Evolutionary conservation across 2,888 invertebrate genomes (phyloP), one percentile per base, ranked within the genome.

Genomic region (Stenodera caucasica): DNA sequence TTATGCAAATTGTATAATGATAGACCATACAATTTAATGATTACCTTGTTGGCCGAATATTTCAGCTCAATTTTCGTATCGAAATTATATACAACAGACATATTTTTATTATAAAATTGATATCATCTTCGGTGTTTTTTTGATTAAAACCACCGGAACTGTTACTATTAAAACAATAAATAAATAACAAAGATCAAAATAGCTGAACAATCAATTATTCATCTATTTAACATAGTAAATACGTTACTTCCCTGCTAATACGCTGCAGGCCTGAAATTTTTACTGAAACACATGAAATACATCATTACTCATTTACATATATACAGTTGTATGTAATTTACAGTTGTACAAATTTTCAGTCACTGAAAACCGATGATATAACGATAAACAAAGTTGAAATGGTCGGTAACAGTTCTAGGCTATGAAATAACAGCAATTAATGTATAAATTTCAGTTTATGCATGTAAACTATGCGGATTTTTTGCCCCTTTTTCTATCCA

Each of bases 181-280:
- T 21, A 52, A 26, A 32, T 8, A 12, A 32, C 14, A 52, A 29
- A 21, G 15, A 33, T 21, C 11, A 12, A 7, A 52, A 40, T 7
- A 58, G 58, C 56, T 55, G 63, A 67, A 65, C 67, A 72, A 71
- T 73, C 73, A 73, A 72, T 73, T 72, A 72, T 72, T 71, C 70
- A 68, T 66, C 66, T 72, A 72, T 72, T 72, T 72, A 70, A 70
- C 68, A 69, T 73, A 72, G 69, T 71, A 69, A 70, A 69, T 71
- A 65, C 70, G 66, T 70, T 71, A 71, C 63, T 64, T 66, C 62
- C 61, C 63, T 63, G 63, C 65, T 65, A 65, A 60, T 66, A 60
- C 53, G 66, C 69, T n/a, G n/a, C n/a, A n/a, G n/a, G n/a, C 68
- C 33, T 53, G 49, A 65, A 72, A 61, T 58, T 57, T 68, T 72